Percentiles rank a stretch among this genome's conserved stretches.
Evolutionary conservation across 1,140 invertebrate species (phyloP).

Genomic region (Hycleus cichorii): DNA sequence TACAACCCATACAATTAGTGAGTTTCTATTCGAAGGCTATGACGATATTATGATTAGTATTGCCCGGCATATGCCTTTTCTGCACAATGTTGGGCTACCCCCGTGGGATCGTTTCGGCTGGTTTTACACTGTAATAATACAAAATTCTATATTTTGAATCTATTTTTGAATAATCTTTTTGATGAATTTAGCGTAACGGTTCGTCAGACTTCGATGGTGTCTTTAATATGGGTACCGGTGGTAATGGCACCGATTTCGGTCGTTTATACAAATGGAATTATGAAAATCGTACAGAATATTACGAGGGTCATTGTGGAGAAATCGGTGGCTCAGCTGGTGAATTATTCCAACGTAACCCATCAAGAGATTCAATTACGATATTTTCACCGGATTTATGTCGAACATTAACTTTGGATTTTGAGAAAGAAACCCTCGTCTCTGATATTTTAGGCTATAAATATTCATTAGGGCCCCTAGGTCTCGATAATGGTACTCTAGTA

Average conservation of each 20-base stretch:
- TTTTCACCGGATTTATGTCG: conserved; percentile 65
- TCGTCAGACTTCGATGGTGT: conserved; percentile 30
- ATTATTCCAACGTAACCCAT: conserved; percentile 59
- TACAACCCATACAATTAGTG: conserved; percentile 56
- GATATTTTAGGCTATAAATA: conserved; percentile 51
- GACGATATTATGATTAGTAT: conserved; percentile 60
- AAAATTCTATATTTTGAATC: background rate
- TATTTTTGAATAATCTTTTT: background rate
- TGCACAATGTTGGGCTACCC: conserved; percentile 48
- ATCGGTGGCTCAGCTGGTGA: conserved; percentile 64
- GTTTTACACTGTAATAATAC: conserved; percentile 63
- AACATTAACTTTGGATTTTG: conserved; percentile 33
- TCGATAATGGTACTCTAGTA: conserved; percentile 54
- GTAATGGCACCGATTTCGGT: conserved; percentile 41
- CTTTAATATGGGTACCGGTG: conserved; percentile 30
- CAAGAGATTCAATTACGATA: conserved; percentile 48
- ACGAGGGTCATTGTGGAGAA: conserved; percentile 36
- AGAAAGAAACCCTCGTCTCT: conserved; percentile 30
- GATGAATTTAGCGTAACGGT: conserved; percentile 45
- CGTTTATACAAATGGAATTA: conserved; percentile 50
- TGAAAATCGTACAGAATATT: conserved; percentile 43
- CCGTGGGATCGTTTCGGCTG: conserved; percentile 68
- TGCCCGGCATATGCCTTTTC: conserved; percentile 49
- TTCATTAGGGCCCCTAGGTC: conserved; percentile 43
- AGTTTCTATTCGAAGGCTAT: conserved; percentile 72